These are phyloP conservation scores for Sogatella furcifera DNA, from an alignment of 1,140 invertebrate species.

Conservation along the genomic window DNA sequence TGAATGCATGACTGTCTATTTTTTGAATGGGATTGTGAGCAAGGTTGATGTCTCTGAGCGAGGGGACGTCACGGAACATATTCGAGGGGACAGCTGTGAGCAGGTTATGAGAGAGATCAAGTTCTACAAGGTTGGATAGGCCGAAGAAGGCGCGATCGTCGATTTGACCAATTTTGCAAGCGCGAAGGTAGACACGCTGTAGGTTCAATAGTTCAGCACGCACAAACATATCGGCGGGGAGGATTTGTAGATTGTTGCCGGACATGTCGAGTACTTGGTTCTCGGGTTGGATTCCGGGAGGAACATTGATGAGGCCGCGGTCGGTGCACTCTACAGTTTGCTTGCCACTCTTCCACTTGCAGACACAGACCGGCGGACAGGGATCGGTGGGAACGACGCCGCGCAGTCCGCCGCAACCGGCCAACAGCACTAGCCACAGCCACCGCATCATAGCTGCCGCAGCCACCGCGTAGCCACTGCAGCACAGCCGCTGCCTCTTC, in stretches of 20 bases:
- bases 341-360: slow-evolving; percentile 89
- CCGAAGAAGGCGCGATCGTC: slow-evolving; percentile 69
- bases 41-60: slow-evolving; percentile 66
- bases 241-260: slow-evolving; percentile 70
- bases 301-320: slow-evolving; percentile 66
- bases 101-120: slow-evolving; percentile 76
- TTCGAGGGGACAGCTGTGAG: slow-evolving; percentile 64
- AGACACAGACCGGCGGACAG: slow-evolving; percentile 69
- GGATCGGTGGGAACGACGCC: neutral
- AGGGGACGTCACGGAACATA: slow-evolving; percentile 64
- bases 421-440: too few species aligned
- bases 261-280: slow-evolving; percentile 85
- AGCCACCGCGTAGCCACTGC: too few species aligned
- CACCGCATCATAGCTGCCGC: too few species aligned
- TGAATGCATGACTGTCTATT: slow-evolving; percentile 64
- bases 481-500: too few species aligned
- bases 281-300: slow-evolving; percentile 67
- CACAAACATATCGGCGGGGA: slow-evolving; percentile 69
- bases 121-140: slow-evolving; percentile 75
- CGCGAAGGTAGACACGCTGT: slow-evolving; percentile 70
- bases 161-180: slow-evolving; percentile 73
- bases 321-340: slow-evolving; percentile 80
- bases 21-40: slow-evolving; percentile 70
- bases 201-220: slow-evolving; percentile 70
- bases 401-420: neutral